Base-by-base conservation (phyloP, 64 coral and sea anemone species). In the Orbicella faveolata region DNA sequence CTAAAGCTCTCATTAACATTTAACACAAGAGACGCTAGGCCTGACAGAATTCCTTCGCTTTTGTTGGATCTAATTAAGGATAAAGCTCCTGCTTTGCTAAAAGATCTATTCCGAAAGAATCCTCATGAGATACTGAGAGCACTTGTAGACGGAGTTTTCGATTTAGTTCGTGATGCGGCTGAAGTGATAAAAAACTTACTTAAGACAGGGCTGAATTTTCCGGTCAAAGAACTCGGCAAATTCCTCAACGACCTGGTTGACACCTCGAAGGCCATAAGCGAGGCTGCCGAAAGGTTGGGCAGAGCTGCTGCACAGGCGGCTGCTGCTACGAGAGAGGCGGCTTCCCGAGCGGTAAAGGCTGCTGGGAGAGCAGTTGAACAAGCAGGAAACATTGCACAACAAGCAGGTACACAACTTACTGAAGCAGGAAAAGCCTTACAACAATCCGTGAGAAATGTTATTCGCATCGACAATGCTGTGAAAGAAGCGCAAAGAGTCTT, bases 111-210 rank as follows among this genome's bases (percentile, higher is more conserved):
- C 83, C 25, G 63, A 51, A 61, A 23, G 5, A 37, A 86, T 76
- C 87, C 87, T 73, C 39, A 16, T 84, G 67, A 51, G 48, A 76
- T 90, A 80, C 57, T 94, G 9, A 85, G 89, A 73, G 92, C 92
- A 78, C 10, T 94, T 85, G 34, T 90, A 44, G 79, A 94, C 15
- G 92, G 88, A 86, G 23, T 94, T 36, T 19, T 90, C 1, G 89
- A 94, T 39, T 67, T 94, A 73, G 88, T 62, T 63, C 84, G 75
- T 39, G 66, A 94, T 14, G 81, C 73, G 63, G 88, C 61, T 33
- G 69, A 74, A 54, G 35, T 90, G 62, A 25, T 78, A 23, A 90
- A 90, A 73, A 88, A 94, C 48, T 52, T 94, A 15, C 18, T 94
- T 13, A 61, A 81, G 16, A 66, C 53, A 1, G 92, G 92, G 9